These are phyloP conservation scores for human (Homo sapiens) DNA, from an alignment of 2,113 vertebrate species.

Conservation along the genomic window DNA sequence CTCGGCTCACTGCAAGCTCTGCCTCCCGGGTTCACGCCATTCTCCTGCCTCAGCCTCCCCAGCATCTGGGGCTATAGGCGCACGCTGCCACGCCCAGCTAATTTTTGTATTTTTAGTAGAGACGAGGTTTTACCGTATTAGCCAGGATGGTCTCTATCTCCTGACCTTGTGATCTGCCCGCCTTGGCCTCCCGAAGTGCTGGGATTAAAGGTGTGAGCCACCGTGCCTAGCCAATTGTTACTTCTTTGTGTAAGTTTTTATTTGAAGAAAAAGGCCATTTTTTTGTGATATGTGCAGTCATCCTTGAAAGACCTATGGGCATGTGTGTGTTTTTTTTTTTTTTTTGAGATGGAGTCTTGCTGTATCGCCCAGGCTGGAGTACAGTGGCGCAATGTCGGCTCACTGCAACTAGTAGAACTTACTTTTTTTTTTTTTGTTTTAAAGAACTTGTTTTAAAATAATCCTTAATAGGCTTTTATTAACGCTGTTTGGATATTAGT, in stretches of 20 bases:
- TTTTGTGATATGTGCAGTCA: conserved; percentile 42
- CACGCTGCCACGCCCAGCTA: background rate
- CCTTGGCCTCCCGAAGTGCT: too few species aligned
- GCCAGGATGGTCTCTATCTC: background rate
- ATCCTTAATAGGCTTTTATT: too few species aligned
- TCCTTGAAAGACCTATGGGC: conserved; percentile 31
- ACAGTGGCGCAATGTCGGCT: too few species aligned
- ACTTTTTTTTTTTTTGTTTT: too few species aligned
- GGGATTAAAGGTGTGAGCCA: too few species aligned
- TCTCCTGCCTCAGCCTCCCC: background rate
- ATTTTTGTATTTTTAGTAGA: background rate
- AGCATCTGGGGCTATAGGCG: background rate
- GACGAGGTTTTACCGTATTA: background rate
- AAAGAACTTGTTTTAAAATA: too few species aligned
- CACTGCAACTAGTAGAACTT: too few species aligned
- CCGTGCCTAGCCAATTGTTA: background rate
- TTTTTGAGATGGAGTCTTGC: too few species aligned
- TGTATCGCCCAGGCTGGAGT: too few species aligned
- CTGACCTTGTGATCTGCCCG: too few species aligned
- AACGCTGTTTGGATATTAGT: too few species aligned
- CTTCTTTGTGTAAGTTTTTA: conserved; percentile 46
- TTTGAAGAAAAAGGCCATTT: conserved; percentile 43
- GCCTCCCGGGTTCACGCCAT: background rate
- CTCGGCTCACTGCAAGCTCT: background rate
- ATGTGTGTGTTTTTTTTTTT: background rate